phyloP scores from a whole-genome alignment of 2,797 vertebrate genomes.

The Protosalanx chinensis region DNA sequence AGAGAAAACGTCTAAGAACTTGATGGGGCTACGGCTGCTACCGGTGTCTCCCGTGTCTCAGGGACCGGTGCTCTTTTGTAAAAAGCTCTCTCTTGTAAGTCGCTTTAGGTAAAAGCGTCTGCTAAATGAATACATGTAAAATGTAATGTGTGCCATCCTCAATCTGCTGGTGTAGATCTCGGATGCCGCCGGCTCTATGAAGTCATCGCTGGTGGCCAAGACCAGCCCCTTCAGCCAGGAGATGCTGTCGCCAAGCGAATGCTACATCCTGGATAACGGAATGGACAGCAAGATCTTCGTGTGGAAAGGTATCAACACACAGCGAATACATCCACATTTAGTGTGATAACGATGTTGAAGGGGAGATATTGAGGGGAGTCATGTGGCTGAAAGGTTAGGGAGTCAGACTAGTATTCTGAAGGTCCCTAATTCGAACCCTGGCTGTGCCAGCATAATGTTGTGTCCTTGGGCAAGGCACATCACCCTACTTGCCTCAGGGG shows the following conservation, averaged over 20 bases:
- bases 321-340: background rate
- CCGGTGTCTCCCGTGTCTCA: no score
- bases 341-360: background rate
- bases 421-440: no score
- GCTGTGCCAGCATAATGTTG: no score
- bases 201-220: constrained; percentile 47
- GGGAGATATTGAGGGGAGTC: background rate
- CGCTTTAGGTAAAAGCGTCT: no score
- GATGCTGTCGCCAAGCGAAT: constrained; percentile 62
- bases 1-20: background rate
- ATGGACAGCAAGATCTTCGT: constrained; percentile 63
- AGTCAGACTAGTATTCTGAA: no score
- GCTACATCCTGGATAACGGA: constrained; percentile 74
- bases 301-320: constrained; percentile 73
- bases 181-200: constrained; percentile 66
- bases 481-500: no score
- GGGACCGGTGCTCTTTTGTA: no score
- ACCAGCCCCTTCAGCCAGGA: constrained; percentile 69
- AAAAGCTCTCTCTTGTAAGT: no score
- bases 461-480: no score
- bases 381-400: no score
- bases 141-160: background rate
- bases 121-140: background rate
- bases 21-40: background rate
- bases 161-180: constrained; percentile 62